Evolutionary conservation across 2,888 invertebrate genomes (phyloP).

Genomic region (Apotomis capreana): DNA sequence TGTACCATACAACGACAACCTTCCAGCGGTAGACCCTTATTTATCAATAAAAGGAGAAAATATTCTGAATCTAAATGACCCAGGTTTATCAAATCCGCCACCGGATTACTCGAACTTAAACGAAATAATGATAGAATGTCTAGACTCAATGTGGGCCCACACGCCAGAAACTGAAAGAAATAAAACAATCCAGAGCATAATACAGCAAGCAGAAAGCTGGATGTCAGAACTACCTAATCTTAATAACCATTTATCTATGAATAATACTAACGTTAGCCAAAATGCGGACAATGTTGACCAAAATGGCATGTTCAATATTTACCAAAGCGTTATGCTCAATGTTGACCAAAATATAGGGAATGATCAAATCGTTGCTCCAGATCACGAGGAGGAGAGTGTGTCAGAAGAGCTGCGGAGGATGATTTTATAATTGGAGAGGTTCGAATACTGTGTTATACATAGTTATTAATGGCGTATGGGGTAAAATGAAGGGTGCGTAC

Average conservation of each 20-base stretch:
- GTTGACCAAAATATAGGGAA: neutral
- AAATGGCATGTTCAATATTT: neutral
- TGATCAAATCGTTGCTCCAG: neutral
- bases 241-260: neutral
- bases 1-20: neutral
- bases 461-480: too few relatives aligned
- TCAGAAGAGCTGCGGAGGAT: neutral
- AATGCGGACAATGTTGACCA: neutral
- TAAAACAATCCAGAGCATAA: neutral
- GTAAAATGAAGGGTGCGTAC: too few relatives aligned
- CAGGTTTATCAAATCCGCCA: neutral
- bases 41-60: neutral
- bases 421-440: neutral
- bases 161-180: neutral
- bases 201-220: neutral
- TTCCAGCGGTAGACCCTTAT: neutral
- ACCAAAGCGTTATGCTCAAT: neutral
- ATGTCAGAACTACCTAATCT: neutral
- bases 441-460: neutral
- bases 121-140: neutral
- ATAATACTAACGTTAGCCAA: neutral
- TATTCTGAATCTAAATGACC: neutral
- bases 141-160: neutral
- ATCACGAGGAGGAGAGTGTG: neutral
- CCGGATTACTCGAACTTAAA: neutral